A percentile compares a stretch with the other conserved stretches of the same genome.
These are phyloP conservation scores for Malachius bipustulatus DNA, from an alignment of 2,888 invertebrate species.

Conservation along the genomic window DNA sequence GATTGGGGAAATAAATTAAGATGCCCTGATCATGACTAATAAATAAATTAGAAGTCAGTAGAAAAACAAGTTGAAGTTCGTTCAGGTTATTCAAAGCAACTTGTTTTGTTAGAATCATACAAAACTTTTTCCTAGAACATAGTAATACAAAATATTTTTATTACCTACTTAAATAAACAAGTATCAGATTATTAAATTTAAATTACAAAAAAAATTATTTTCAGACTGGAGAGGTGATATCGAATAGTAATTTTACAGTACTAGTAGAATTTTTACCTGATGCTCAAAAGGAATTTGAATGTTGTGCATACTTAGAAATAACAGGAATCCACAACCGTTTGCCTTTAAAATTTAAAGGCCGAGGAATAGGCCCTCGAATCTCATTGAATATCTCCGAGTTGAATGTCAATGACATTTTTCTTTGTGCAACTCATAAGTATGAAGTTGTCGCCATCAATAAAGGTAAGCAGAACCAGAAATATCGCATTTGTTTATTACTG, in stretches of 20 bases:
- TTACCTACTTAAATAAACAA: too few species aligned
- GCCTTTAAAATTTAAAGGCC: not conserved
- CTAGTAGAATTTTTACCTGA: not conserved
- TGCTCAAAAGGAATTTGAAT: not conserved
- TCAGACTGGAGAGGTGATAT: not conserved
- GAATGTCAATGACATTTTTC: not conserved
- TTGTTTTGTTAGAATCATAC: too few species aligned
- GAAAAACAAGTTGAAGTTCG: too few species aligned
- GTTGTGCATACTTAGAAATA: not conserved
- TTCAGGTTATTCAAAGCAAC: too few species aligned
- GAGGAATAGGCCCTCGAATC: not conserved
- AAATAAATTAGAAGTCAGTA: too few species aligned
- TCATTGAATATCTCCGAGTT: not conserved
- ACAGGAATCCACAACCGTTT: not conserved
- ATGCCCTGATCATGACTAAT: too few species aligned
- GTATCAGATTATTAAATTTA: too few species aligned
- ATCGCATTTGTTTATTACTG: too few species aligned
- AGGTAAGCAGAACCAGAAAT: not conserved
- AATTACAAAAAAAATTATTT: too few species aligned
- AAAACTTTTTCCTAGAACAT: too few species aligned
- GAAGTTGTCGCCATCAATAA: not conserved
- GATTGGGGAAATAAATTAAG: too few species aligned
- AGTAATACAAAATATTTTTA: too few species aligned
- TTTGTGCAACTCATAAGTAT: not conserved
- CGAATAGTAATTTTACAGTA: not conserved